Evolutionary conservation across 1,140 invertebrate genomes (phyloP), one percentile per base, ranked within the genome.

Genomic region (Musca domestica): DNA sequence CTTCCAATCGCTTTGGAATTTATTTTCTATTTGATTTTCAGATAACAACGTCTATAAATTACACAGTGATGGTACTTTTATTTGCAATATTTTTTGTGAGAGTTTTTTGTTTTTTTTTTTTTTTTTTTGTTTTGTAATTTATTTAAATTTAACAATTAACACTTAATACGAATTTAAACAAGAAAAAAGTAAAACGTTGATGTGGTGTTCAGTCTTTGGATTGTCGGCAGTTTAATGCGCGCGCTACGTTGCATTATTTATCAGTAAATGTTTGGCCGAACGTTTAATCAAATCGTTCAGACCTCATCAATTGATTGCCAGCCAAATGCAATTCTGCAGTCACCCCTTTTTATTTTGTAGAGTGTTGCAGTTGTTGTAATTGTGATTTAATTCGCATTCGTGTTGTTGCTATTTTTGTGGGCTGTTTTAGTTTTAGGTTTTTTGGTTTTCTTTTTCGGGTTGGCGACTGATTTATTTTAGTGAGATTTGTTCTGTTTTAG

Each of bases 291-390:
- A 19, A 41, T 61, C 56, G 56, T 61, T 61, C 20, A 61, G 30
- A 61, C 27, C 56, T 61, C 56, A 41, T 61, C 56, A 61, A 61
- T 34, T 61, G 56, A 41, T 61, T 61, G 56, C 56, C 56, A 61
- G n/a, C n/a, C 56, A 61, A 61, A 34, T 58, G 15, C 12, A 51
- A 22, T 19, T 51, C 20, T 51, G n/a, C 48, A 51, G 20, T 51
- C 12, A 41, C 34, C 34, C 5, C 34, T 5, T 41, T 41, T 41
- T 12, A 9, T 41, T 12, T 41, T 41, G 6, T 5, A 2, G 34
- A 12, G 6, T 41, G 4, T 41, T n/a, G n/a, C n/a, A n/a, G n/a
- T n/a, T 41, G n/a, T n/a, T 41, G 34, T 10, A 9, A 41, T 4
- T 30, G 27, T 4, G 27, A 30, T 30, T 30, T 30, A 30, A 30